Conservation (phyloP, 2,888 invertebrate species). For the Palloptera scutellata region DNA sequence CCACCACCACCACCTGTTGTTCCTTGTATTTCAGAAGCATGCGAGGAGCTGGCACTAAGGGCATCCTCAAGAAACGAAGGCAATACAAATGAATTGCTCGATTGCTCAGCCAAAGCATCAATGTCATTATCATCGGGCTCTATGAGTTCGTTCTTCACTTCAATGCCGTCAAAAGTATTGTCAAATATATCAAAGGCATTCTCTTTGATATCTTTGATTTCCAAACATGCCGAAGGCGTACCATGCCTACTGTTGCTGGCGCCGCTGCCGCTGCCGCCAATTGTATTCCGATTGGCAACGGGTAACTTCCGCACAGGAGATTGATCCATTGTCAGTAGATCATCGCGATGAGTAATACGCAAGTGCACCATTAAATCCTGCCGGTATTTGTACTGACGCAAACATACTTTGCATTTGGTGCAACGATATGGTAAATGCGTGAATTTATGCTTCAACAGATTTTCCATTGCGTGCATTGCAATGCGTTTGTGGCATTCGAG, state of each 20-base stretch:
- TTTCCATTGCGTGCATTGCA: conserved; percentile 58
- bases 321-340: conserved; percentile 41
- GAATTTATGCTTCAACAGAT: conserved; percentile 57
- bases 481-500: conserved; percentile 56
- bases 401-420: conserved; percentile 54
- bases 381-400: conserved; percentile 56
- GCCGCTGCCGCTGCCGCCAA: background rate
- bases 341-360: conserved; percentile 54
- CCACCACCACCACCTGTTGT: conserved; percentile 10
- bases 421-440: conserved; percentile 57
- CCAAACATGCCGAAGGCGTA: conserved; percentile 21
- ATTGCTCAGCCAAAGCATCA: conserved; percentile 23
- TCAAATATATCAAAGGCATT: conserved; percentile 42
- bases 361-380: conserved; percentile 59
- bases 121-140: conserved; percentile 40
- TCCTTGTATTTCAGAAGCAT: conserved; percentile 31
- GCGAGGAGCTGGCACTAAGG: conserved; percentile 38
- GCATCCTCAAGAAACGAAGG: conserved; percentile 44
- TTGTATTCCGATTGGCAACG: background rate
- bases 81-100: conserved; percentile 25
- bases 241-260: background rate
- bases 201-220: conserved; percentile 40
- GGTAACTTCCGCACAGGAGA: no score
- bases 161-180: conserved; percentile 39
- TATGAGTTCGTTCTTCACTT: conserved; percentile 48